Base-by-base conservation (phyloP, 2,797 vertebrate species). In the Leuciscus waleckii region DNA sequence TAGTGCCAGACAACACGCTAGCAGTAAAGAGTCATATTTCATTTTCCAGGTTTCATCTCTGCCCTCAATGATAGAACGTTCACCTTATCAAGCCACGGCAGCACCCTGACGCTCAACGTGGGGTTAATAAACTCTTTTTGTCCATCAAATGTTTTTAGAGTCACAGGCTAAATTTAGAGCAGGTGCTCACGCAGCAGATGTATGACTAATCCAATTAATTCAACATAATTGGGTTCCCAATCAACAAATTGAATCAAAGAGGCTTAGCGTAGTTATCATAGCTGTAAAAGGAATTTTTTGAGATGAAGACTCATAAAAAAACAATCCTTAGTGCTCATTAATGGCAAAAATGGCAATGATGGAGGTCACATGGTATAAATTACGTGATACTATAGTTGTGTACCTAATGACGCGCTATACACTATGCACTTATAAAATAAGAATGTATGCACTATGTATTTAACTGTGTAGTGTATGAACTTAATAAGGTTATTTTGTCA, bases 11-110 rank as follows among this genome's bases (percentile, higher is more conserved):
- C 13, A 9, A 74, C 90, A 88, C 90, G 88, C 91, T 89, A 90
- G 87, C 86, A 82, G 85, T 61, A 82, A 85, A 87, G 89, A 90
- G 91, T 95, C 92, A 82, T 61, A 81, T 94, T 94, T 95, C 91
- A 90, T 89, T 92, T 93, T 93, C 92, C 92, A 91, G 86, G 65
- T 51, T 29, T 46, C 35, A 79, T 68, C 32, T 56, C 76, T 21
- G 54, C 35, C 23, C 17, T 58, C 43, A 74, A 56, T 74, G 54
- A 84, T 58, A 68, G n/a, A 49, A 86, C 87, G 43, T 79, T 89
- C 76, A 32, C 41, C 89, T 68, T 86, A 92, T 90, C 73, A 90
- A 87, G 46, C 37, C 74, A 69, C 5, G 17, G n/a, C 74, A 41
- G 58, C 69, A 17, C 61, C 80, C 35, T 13, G 26, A 29, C 17